These are phyloP conservation scores for Albula glossodonta DNA, from an alignment of 2,113 vertebrate genomes.

Conservation along the genomic window DNA sequence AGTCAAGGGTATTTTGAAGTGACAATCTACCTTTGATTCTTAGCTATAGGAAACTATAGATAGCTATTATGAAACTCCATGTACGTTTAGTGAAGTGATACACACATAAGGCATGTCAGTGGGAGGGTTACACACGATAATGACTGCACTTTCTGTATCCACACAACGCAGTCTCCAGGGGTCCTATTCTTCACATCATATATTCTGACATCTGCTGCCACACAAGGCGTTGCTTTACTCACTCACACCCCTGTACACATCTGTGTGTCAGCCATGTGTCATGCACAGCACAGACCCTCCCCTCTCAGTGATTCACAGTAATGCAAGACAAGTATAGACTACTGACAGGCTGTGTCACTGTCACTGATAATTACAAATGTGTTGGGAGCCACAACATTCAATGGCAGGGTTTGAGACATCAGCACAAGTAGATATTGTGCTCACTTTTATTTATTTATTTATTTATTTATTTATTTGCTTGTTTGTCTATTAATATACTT, in stretches of 20 bases:
- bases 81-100: not conserved
- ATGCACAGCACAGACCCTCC: not conserved
- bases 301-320: not conserved
- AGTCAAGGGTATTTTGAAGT: not conserved
- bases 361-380: not conserved
- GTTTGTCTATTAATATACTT: not conserved
- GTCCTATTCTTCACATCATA: not conserved
- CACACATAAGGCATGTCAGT: not conserved
- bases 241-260: not conserved
- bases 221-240: not conserved
- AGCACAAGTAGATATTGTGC: not conserved
- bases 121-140: not conserved
- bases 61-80: not conserved
- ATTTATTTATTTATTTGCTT: too few relatives aligned
- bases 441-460: too few relatives aligned
- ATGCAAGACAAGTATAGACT: not conserved
- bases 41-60: not conserved
- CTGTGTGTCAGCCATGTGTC: not conserved
- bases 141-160: not conserved
- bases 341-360: not conserved
- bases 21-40: constrained; percentile 1
- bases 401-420: not conserved
- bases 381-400: not conserved
- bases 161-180: not conserved
- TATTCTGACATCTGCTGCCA: not conserved